These are phyloP conservation scores for Sarcophaga subvicina DNA, from an alignment of 2,888 invertebrate species.

Conservation along the genomic window DNA sequence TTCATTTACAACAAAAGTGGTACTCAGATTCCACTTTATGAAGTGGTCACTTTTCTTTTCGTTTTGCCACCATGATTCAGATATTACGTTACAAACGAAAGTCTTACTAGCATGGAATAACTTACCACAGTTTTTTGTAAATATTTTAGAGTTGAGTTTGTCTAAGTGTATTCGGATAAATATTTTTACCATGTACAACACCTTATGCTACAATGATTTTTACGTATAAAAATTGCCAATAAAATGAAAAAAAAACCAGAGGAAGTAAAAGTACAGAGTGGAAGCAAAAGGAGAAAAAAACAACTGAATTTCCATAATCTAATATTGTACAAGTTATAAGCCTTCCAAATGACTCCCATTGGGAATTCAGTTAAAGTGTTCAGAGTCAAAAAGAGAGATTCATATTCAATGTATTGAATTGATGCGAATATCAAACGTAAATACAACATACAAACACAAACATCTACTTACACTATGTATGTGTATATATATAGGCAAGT, in stretches of 20 bases:
- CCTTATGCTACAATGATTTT: slow-evolving; percentile 66
- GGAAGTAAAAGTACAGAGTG: not conserved
- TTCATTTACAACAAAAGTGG: too few species aligned
- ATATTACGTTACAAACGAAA: too few species aligned
- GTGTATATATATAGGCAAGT: not conserved
- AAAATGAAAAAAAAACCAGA: slow-evolving; percentile 43
- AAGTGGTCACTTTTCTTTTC: too few species aligned
- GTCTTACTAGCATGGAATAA: too few species aligned
- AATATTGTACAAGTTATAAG: slow-evolving; percentile 72
- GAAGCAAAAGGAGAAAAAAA: slow-evolving; percentile 39
- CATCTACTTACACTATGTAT: not conserved
- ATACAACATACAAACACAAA: slow-evolving; percentile 9
- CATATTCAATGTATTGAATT: slow-evolving; percentile 64
- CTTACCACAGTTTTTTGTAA: too few species aligned
- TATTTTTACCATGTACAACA: slow-evolving; percentile 58
- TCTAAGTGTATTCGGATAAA: slow-evolving; percentile 23
- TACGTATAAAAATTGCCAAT: slow-evolving; percentile 71
- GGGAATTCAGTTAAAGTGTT: slow-evolving; percentile 71
- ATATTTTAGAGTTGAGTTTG: not conserved
- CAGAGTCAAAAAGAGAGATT: slow-evolving; percentile 61
- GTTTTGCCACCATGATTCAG: too few species aligned
- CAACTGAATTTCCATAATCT: slow-evolving; percentile 71
- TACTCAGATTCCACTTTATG: too few species aligned
- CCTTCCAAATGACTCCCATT: slow-evolving; percentile 72
- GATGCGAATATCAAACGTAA: slow-evolving; percentile 54